These are phyloP conservation scores for Podarcis muralis DNA, from an alignment of 2,113 vertebrate species.

Conservation along the genomic window DNA sequence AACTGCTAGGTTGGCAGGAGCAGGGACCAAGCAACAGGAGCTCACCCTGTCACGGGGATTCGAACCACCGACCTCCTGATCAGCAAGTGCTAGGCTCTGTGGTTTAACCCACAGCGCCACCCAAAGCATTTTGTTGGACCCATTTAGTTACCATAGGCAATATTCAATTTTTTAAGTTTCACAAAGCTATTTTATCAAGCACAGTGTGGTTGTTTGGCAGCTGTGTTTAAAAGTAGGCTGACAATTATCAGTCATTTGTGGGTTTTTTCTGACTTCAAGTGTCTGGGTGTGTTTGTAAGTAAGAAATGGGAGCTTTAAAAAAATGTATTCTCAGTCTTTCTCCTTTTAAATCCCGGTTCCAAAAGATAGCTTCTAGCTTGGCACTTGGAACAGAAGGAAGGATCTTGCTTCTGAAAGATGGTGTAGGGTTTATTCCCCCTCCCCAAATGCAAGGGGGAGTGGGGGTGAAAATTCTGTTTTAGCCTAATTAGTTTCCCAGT, in stretches of 20 bases:
- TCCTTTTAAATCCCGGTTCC: neutral
- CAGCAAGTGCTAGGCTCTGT: too few species aligned
- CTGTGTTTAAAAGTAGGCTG: neutral
- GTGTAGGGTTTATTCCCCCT: neutral
- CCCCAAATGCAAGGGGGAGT: neutral
- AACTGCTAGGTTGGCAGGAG: too few species aligned
- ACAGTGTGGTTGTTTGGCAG: neutral
- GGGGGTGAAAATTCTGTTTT: conserved; percentile 1
- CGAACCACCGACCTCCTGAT: too few species aligned
- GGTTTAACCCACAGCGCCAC: too few species aligned
- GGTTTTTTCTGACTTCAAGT: neutral
- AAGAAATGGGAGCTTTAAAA: neutral
- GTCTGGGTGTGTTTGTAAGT: neutral
- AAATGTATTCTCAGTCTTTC: neutral
- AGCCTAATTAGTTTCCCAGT: conserved; percentile 23
- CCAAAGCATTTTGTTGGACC: neutral
- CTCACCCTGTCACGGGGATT: too few species aligned
- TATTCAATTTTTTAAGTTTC: neutral
- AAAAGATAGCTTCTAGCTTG: neutral
- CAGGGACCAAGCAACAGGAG: too few species aligned
- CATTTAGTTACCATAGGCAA: neutral
- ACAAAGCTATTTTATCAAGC: neutral
- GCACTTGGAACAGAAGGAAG: neutral
- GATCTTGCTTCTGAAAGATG: neutral
- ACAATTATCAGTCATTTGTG: neutral